Conservation (phyloP, 2,113 vertebrate genomes). For the Trogon surrucura region DNA sequence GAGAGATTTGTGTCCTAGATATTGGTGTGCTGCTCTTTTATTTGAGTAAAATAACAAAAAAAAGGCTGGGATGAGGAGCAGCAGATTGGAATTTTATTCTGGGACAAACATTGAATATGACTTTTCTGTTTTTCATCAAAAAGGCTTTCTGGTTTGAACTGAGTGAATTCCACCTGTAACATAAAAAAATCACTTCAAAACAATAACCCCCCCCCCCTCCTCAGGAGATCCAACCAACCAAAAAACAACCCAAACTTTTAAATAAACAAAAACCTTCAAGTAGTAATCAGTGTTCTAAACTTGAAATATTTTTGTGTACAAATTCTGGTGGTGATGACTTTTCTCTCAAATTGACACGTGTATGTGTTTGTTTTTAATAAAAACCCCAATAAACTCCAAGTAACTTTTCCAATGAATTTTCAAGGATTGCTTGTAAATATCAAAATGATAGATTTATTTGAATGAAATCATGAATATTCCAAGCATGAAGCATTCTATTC, state of each 20-base stretch:
- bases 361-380: neutral
- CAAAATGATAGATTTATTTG: neutral
- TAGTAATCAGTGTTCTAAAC: neutral
- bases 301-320: neutral
- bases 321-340: neutral
- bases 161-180: neutral
- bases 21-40: neutral
- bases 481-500: neutral
- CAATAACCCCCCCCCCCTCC: rapidly evolving
- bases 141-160: neutral
- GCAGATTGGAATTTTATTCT: neutral
- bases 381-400: neutral
- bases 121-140: neutral
- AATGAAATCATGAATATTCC: constrained; percentile 44
- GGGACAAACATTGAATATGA: neutral
- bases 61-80: neutral
- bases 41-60: neutral
- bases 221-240: neutral
- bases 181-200: neutral
- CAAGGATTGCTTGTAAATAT: neutral
- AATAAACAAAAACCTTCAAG: neutral
- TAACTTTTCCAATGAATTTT: constrained; percentile 4
- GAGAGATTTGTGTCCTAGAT: neutral
- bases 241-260: neutral
- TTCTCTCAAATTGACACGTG: neutral